Evolutionary conservation across 2,113 vertebrate genomes (phyloP).

Genomic region (Pica pica): DNA sequence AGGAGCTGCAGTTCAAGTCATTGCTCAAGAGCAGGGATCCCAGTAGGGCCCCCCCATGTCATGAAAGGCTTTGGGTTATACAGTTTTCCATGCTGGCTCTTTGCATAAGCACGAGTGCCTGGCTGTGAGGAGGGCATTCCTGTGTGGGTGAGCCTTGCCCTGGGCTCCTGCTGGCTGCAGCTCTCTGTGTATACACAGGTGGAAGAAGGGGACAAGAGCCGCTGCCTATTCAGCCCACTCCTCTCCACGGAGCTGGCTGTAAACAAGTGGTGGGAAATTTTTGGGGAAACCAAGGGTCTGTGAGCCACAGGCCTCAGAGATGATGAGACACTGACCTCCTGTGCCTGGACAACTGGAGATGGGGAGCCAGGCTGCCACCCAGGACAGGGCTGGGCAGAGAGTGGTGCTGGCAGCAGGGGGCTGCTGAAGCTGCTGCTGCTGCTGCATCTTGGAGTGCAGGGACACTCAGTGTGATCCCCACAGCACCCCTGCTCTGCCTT

Average conservation of each 20-base stretch:
- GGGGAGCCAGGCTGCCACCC: neutral
- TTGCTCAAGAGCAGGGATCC: neutral
- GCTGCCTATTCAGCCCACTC: neutral
- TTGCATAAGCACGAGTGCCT: neutral
- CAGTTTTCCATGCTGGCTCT: neutral
- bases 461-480: fast-evolving
- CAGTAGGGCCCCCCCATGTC: neutral
- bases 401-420: fast-evolving
- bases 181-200: fast-evolving
- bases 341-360: neutral
- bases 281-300: neutral
- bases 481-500: neutral
- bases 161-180: neutral
- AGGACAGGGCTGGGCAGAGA: neutral
- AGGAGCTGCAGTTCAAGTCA: neutral
- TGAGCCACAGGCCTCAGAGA: fast-evolving
- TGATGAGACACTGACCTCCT: neutral
- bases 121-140: neutral
- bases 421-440: neutral
- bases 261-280: neutral
- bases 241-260: neutral
- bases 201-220: fast-evolving
- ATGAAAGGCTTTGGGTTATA: neutral
- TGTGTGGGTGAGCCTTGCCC: neutral
- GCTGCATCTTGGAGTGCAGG: too few relatives aligned